These are phyloP conservation scores for Lophura swinhoii DNA, from an alignment of 2,797 vertebrate genomes.

Conservation along the genomic window DNA sequence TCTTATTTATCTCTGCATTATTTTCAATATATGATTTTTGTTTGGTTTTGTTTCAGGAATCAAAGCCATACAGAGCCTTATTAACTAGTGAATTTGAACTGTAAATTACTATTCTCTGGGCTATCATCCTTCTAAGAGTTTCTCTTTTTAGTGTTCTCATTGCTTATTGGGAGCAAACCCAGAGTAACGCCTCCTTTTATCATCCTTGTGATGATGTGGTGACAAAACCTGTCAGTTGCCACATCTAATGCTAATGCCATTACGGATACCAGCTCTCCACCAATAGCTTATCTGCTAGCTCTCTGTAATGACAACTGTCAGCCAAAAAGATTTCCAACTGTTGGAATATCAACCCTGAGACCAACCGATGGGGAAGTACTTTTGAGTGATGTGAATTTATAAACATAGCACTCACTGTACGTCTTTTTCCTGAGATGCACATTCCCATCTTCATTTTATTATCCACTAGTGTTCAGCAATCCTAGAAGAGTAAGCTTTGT, in stretches of 20 bases:
- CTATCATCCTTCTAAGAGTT: not conserved
- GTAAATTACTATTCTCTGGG: not conserved
- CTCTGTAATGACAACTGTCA: not conserved
- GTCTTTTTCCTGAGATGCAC: not conserved
- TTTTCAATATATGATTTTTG: not conserved
- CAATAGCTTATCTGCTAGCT: not conserved
- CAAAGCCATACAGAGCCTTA: not conserved
- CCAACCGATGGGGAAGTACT: not conserved
- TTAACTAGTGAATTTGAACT: not conserved
- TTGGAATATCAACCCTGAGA: not conserved
- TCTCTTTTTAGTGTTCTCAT: not conserved
- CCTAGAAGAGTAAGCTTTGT: not conserved
- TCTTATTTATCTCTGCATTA: not conserved
- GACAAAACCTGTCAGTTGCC: slow-evolving; percentile 34
- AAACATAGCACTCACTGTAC: not conserved
- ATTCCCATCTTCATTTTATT: not conserved
- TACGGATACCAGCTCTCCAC: slow-evolving; percentile 13
- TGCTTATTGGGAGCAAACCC: not conserved
- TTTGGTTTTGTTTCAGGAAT: not conserved
- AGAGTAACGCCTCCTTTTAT: not conserved
- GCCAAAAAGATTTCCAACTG: not conserved
- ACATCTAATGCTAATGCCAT: not conserved
- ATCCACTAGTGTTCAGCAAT: not conserved
- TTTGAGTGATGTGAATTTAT: not conserved
- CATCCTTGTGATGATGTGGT: not conserved